These are phyloP conservation scores for Nomada goodeniana DNA, from an alignment of 2,888 invertebrate genomes.

Conservation along the genomic window DNA sequence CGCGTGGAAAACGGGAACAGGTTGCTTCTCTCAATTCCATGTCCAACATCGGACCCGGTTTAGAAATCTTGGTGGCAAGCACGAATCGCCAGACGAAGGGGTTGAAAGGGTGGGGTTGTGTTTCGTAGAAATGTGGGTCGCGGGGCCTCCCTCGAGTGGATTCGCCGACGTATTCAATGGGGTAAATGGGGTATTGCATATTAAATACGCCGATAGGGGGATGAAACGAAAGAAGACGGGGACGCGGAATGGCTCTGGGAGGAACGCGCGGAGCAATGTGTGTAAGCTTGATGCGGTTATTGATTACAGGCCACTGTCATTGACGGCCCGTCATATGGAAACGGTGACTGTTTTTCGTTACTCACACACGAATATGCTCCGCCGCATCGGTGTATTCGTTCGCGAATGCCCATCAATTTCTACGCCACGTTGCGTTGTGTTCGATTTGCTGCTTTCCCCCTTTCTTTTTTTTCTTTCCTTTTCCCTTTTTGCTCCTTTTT, in stretches of 20 bases:
- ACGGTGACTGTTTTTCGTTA: conserved; percentile 73
- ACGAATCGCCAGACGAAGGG: conserved; percentile 13
- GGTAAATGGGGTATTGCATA: conserved; percentile 82
- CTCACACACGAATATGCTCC: conserved; percentile 47
- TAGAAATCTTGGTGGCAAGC: conserved; percentile 57
- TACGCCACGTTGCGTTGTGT: conserved; percentile 17
- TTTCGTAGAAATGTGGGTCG: conserved; percentile 78
- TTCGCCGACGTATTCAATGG: conserved; percentile 77
- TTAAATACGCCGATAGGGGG: conserved; percentile 76
- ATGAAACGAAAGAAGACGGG: conserved; percentile 64
- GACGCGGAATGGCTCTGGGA: conserved; percentile 58
- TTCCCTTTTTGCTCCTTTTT: conserved; percentile 3
- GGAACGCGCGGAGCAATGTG: conserved; percentile 75
- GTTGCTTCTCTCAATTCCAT: not conserved
- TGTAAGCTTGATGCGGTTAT: conserved; percentile 81
- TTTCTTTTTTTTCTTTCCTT: conserved; percentile 1
- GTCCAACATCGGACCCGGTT: conserved; percentile 29
- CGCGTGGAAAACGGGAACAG: not conserved
- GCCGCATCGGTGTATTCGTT: conserved; percentile 36
- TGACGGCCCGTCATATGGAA: conserved; percentile 80
- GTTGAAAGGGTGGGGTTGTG: not conserved
- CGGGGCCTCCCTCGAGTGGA: conserved; percentile 72
- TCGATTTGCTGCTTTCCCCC: conserved; percentile 25
- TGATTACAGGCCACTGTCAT: conserved; percentile 82
- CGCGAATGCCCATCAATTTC: conserved; percentile 56